Conservation (phyloP, 2,113 vertebrate genomes). For the Regulus satrapa region DNA sequence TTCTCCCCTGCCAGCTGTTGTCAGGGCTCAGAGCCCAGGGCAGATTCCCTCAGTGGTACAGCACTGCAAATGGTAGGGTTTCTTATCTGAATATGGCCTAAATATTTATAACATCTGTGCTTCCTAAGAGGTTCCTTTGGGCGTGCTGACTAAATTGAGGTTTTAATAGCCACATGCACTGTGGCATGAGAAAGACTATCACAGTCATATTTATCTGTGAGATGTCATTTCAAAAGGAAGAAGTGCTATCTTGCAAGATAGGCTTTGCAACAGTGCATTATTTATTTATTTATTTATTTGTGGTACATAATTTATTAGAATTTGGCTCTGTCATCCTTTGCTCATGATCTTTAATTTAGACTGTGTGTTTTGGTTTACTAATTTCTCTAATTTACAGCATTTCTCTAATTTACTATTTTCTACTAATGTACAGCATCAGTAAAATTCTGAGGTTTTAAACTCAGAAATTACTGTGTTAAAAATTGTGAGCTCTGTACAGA, state of each 20-base stretch:
- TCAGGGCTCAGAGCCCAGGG: background rate
- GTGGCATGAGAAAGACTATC: background rate
- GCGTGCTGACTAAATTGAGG: background rate
- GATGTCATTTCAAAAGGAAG: background rate
- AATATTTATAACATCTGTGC: background rate
- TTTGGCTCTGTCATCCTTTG: background rate
- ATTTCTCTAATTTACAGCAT: too few species aligned
- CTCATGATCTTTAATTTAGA: background rate
- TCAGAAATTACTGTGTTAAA: background rate
- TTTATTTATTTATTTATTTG: background rate
- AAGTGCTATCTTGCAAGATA: background rate
- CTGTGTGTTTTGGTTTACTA: background rate
- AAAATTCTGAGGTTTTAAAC: background rate
- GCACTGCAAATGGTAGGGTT: fast-evolving
- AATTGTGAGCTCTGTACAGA: background rate
- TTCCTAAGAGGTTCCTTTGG: background rate
- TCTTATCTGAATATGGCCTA: background rate
- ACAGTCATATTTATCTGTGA: background rate
- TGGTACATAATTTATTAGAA: background rate
- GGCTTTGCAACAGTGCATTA: background rate
- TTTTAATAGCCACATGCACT: background rate
- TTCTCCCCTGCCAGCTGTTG: fast-evolving
- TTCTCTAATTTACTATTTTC: too few species aligned
- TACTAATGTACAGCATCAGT: background rate
- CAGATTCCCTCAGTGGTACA: background rate